These are phyloP conservation scores for Oryzias sinensis DNA, from an alignment of 2,797 vertebrate species.

Conservation along the genomic window DNA sequence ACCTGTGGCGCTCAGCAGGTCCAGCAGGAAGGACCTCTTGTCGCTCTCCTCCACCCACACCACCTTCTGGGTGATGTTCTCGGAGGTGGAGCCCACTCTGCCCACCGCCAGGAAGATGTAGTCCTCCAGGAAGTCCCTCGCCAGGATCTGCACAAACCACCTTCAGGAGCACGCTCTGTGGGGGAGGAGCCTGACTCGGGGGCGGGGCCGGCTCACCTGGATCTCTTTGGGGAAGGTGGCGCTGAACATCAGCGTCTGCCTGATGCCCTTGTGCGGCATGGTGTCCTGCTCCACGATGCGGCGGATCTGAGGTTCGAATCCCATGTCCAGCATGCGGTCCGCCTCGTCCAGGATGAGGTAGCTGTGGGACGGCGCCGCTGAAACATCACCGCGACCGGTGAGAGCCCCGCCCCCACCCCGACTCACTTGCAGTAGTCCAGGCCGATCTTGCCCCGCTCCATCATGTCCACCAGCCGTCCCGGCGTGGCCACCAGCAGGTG, in stretches of 20 bases:
- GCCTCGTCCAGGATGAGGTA: conserved; percentile 95
- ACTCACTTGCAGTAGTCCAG: conserved; percentile 93
- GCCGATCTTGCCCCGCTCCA: conserved; percentile 95
- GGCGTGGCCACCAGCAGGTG: conserved; percentile 95
- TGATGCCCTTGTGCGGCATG: conserved; percentile 93
- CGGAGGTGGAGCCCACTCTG: conserved; percentile 94
- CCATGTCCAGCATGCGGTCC: conserved; percentile 98
- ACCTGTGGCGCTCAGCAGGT: conserved; percentile 93
- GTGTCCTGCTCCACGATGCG: conserved; percentile 95
- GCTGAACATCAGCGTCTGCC: conserved; percentile 98
- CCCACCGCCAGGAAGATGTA: conserved; percentile 97
- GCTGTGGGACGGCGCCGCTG: conserved; percentile 54
- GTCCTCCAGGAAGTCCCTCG: conserved; percentile 95
- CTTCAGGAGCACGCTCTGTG: too few relatives aligned
- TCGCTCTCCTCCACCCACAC: conserved; percentile 95
- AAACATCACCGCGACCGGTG: too few relatives aligned
- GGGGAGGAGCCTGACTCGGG: not conserved
- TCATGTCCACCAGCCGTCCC: conserved; percentile 95
- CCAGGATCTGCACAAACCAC: conserved; percentile 82
- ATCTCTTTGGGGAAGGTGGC: conserved; percentile 98
- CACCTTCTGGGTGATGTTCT: conserved; percentile 97
- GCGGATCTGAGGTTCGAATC: conserved; percentile 96
- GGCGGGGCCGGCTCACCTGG: conserved; percentile 77
- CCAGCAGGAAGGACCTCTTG: conserved; percentile 93
- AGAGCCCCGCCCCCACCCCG: too few relatives aligned